These are phyloP conservation scores for Lithophane semibrunnea DNA, from an alignment of 2,888 invertebrate species.

Conservation along the genomic window DNA sequence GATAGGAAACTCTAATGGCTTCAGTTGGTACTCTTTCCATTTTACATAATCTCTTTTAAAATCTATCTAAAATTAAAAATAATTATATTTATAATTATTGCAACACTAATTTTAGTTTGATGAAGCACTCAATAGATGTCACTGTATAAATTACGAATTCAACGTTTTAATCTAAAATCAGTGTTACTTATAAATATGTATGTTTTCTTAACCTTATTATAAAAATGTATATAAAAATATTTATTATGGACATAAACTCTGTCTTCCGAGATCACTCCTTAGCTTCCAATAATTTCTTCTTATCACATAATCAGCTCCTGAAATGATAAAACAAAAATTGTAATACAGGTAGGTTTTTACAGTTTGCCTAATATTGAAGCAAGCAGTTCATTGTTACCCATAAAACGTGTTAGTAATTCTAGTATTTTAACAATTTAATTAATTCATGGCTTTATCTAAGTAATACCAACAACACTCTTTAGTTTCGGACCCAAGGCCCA, in stretches of 20 bases:
- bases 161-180: constrained; percentile 9
- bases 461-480: not conserved
- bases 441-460: not conserved
- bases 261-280: constrained; percentile 87
- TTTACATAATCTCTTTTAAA: constrained; percentile 57
- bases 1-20: constrained; percentile 51
- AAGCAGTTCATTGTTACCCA: not conserved
- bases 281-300: constrained; percentile 83
- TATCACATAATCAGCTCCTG: constrained; percentile 80
- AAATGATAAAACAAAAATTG: constrained; percentile 63
- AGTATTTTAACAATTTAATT: not conserved
- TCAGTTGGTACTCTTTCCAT: constrained; percentile 44
- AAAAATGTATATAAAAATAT: constrained; percentile 68
- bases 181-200: constrained; percentile 36
- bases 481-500: not conserved
- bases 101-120: constrained; percentile 17
- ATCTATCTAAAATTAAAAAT: constrained; percentile 46
- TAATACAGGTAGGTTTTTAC: not conserved
- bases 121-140: constrained; percentile 25
- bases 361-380: not conserved
- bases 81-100: constrained; percentile 29
- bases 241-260: constrained; percentile 74
- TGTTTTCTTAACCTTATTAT: constrained; percentile 48
- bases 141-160: not conserved
- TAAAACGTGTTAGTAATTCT: not conserved